Base-by-base conservation (phyloP, 2,113 vertebrate genomes). In the Melanocharis versteri region DNA sequence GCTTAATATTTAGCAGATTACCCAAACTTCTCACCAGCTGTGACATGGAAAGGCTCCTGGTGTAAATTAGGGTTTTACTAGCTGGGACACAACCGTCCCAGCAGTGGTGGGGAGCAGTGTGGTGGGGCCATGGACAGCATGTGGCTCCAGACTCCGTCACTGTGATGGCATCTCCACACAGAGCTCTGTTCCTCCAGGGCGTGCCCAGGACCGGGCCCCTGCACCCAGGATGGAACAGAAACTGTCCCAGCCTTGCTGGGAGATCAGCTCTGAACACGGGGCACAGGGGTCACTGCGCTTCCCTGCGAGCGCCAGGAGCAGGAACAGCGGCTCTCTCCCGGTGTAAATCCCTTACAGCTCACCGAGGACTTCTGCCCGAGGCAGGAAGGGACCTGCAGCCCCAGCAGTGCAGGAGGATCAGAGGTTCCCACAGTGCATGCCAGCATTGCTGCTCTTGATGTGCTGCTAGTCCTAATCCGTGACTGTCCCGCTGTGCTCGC, bases 1-100 rank as follows among this genome's bases (percentile, higher is more conserved):
- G 3, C 76, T 83, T 87, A 69, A 93, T 72, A 23, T 24, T 80
- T 26, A 80, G 87, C 90, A 93, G 72, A 91, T 35, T 14, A 21
- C 3, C 65, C 37, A 11, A 76, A 56, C 23, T 28, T 31, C 80
- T 76, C 90, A 26, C 66, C 87, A 91, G 94, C 92, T 89, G 92
- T 7, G 83, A 51, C 72, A 47, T 33, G 53, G 84, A 76, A 58
- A 72, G 1, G 57, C 11, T 27, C 57, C 90, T 89, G 90, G 31
- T 87, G 90, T 60, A 22, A 89, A 93, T 87, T 47, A 73, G 87
- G 72, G 5, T 54, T 88, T 79, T 56, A 31, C 37, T 24, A 17
- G 92, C 79, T 88, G 83, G 80, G 92, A 66, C 66, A 33, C 90
- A 60, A 3, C 66, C 40, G 0, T 26, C 19, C 44, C 6, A 21